Base-by-base conservation (phyloP, 2,888 invertebrate genomes). In the Tineola bisselliella region DNA sequence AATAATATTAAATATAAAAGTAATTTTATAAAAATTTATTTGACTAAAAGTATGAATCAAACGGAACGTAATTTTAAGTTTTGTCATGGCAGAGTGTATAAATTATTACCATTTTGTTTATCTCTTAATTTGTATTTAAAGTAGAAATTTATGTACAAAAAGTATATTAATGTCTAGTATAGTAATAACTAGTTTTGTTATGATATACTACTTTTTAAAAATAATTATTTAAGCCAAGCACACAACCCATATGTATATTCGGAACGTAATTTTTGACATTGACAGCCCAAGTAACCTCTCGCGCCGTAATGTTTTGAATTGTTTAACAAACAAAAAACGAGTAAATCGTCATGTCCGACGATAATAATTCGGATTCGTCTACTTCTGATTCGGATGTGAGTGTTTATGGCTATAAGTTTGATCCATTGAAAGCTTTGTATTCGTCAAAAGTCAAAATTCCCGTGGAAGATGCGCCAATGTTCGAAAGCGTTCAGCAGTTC, bases 381-480 rank as follows among this genome's bases (percentile, higher is more conserved):
- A 76, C 79, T 62, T 82, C 84, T 10, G 86, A 86, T 44, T 79
- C 84, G 1, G 86, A 86, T 74, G 69, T 79, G 1, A 77, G 75
- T 70, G 76, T 77, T 0, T 76, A 77, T 64, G 81, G 84, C 68
- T 76, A 79, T 18, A 79, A 80, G 59, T 95, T 93, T 67, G 89
- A 94, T 79, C 91, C 94, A 0, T 44, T 93, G 1, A 91, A 91
- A 71, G 93, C 91, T 0, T 77, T 95, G 12, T 91, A 91, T 66
- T 88, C 91, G 0, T 65, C 83, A 0, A 88, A 89, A 66, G 69
- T 89, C 0, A 78, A 78, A 62, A 67, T 91, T 13, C 91, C 91
- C 0, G 78, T 87, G 3, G 72, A 87, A 15, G 80, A 86, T 62
- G 92, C 93, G 0, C 89, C 89, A 19, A 65, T 84, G 61, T 92